A percentile compares a stretch with the other conserved stretches of the same genome.
phyloP scores from a whole-genome alignment of 2,888 invertebrate species.

The Sesia bembeciformis region DNA sequence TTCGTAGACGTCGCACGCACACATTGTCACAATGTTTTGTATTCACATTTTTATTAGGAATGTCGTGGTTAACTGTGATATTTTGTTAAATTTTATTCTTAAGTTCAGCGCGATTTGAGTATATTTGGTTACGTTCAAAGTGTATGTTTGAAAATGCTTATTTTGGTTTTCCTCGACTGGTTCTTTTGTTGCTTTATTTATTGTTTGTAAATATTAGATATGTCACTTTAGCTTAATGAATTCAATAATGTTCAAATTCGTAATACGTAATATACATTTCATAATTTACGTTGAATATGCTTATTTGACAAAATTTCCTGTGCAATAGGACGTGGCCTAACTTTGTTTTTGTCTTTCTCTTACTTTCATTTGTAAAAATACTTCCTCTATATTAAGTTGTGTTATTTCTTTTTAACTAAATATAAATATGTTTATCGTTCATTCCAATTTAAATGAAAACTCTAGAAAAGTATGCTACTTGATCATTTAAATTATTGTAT shows the following conservation, averaged over 20 bases:
- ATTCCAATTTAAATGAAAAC: slow-evolving; percentile 72
- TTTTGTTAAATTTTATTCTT: slow-evolving; percentile 71
- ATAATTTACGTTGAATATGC: slow-evolving; percentile 21
- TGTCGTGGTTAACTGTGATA: slow-evolving; percentile 74
- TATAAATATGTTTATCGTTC: slow-evolving; percentile 70
- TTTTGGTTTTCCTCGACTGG: slow-evolving; percentile 35
- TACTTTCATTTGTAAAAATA: slow-evolving; percentile 48
- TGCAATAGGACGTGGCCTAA: slow-evolving; percentile 66
- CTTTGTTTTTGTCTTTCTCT: slow-evolving; percentile 29
- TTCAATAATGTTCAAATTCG: slow-evolving; percentile 46
- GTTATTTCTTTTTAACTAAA: slow-evolving; percentile 67
- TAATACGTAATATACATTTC: slow-evolving; percentile 22
- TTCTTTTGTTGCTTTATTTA: slow-evolving; percentile 67
- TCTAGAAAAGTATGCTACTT: slow-evolving; percentile 63
- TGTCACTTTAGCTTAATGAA: slow-evolving; percentile 31
- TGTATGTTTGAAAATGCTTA: slow-evolving; percentile 33
- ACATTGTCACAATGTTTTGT: background rate
- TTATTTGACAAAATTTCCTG: slow-evolving; percentile 33
- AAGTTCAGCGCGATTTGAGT: slow-evolving; percentile 47
- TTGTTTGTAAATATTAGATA: slow-evolving; percentile 67
- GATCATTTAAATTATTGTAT: slow-evolving; percentile 73
- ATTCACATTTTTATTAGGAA: slow-evolving; percentile 34
- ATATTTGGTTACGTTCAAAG: slow-evolving; percentile 31
- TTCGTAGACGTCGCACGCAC: background rate
- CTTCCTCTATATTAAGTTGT: slow-evolving; percentile 54